Percentiles rank a stretch among this genome's conserved stretches.
Evolutionary conservation across 1,140 invertebrate species (phyloP).

Genomic region (Aplysia californica): DNA sequence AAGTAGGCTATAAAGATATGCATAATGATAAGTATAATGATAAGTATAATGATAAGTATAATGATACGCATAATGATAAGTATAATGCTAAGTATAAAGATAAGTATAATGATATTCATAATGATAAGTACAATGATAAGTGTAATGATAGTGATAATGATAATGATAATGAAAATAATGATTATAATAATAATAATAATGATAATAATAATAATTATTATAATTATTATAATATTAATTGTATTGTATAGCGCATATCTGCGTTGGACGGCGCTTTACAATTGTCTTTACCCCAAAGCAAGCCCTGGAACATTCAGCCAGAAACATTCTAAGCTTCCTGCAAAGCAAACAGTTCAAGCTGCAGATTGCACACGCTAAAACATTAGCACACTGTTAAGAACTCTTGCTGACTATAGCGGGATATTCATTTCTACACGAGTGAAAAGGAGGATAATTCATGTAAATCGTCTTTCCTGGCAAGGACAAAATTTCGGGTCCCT

Average conservation of each 20-base stretch:
- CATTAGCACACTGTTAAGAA: too few relatives aligned
- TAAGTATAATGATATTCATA: not conserved
- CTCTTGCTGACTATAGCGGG: not conserved
- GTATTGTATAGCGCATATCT: too few relatives aligned
- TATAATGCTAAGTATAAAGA: not conserved
- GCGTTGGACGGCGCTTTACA: not conserved
- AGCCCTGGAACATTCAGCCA: not conserved
- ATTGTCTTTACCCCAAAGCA: not conserved
- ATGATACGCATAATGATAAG: not conserved
- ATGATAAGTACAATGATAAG: not conserved
- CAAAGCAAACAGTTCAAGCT: too few relatives aligned
- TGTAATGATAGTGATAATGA: not conserved
- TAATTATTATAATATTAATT: not conserved
- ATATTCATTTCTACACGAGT: not conserved
- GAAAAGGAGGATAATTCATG: not conserved
- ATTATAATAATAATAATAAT: not conserved
- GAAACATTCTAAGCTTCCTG: not conserved
- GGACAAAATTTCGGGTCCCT: too few relatives aligned
- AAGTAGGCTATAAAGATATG: not conserved
- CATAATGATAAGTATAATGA: not conserved
- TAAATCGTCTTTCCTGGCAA: not conserved
- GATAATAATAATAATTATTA: not conserved
- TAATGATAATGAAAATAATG: not conserved
- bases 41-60: not conserved
- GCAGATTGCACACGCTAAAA: too few relatives aligned